Evolutionary conservation across 2,888 invertebrate species (phyloP).

Genomic region (Apamea sordens): DNA sequence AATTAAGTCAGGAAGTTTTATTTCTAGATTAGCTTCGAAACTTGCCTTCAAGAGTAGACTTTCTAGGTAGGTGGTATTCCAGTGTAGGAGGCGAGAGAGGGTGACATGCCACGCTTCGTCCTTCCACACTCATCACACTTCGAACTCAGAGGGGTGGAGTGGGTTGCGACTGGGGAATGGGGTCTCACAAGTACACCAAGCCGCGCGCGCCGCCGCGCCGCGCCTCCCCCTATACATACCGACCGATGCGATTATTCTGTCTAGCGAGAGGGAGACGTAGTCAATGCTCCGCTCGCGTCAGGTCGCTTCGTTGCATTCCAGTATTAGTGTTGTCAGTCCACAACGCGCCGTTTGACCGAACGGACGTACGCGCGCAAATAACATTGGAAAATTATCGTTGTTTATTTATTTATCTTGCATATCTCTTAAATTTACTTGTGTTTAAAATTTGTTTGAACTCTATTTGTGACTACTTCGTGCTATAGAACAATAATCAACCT

Average conservation of each 20-base stretch:
- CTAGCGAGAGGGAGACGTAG: constrained; percentile 83
- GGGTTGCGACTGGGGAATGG: constrained; percentile 68
- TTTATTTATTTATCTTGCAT: constrained; percentile 79
- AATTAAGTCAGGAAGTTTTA: background rate
- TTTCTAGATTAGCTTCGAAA: constrained; percentile 8
- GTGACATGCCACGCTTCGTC: constrained; percentile 68
- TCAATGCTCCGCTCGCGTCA: constrained; percentile 82
- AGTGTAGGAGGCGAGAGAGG: constrained; percentile 65
- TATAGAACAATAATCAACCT: constrained; percentile 72
- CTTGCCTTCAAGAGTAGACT: constrained; percentile 6
- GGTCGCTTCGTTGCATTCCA: constrained; percentile 73
- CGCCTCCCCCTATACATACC: constrained; percentile 57
- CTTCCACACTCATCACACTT: too few species aligned
- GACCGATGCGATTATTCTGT: constrained; percentile 85
- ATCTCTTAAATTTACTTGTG: constrained; percentile 73
- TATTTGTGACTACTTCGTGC: constrained; percentile 62
- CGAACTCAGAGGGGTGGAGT: constrained; percentile 67
- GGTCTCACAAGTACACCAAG: constrained; percentile 62
- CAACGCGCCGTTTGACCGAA: constrained; percentile 81
- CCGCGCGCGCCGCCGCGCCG: constrained; percentile 64
- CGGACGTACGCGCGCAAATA: constrained; percentile 77
- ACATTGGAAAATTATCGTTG: constrained; percentile 72
- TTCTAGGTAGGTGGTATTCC: constrained; percentile 36
- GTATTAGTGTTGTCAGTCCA: constrained; percentile 80
- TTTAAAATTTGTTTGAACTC: constrained; percentile 62